Evolutionary conservation across 2,888 invertebrate species (phyloP).

Genomic region (Rhopalosiphum nymphaeae): DNA sequence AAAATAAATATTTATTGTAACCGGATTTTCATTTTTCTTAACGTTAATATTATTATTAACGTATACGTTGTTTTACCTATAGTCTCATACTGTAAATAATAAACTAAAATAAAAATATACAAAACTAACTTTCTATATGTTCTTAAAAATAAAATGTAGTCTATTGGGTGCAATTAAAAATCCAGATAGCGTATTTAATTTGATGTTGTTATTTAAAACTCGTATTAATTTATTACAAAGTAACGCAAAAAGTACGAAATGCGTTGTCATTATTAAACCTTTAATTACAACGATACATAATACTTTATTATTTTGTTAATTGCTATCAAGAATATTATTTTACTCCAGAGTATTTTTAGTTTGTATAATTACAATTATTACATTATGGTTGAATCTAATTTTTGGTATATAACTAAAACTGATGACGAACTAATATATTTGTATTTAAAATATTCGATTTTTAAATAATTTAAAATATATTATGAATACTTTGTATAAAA

Average conservation of each 20-base stretch:
- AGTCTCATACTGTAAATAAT: neutral
- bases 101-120: neutral
- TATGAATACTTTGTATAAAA: neutral
- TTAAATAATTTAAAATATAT: neutral
- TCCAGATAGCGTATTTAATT: neutral
- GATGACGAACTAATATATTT: neutral
- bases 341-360: neutral
- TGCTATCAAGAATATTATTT: neutral
- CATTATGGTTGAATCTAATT: neutral
- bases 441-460: neutral
- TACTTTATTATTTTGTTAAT: neutral
- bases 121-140: neutral
- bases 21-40: neutral
- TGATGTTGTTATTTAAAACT: neutral
- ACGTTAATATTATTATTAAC: neutral
- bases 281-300: neutral
- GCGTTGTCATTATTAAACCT: neutral
- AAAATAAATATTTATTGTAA: neutral
- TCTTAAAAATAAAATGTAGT: neutral
- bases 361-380: neutral
- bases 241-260: neutral
- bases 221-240: neutral
- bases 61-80: neutral
- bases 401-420: neutral
- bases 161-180: neutral